Evolutionary conservation across 2,113 vertebrate species (phyloP).

Genomic region (Copsychus sechellarum): DNA sequence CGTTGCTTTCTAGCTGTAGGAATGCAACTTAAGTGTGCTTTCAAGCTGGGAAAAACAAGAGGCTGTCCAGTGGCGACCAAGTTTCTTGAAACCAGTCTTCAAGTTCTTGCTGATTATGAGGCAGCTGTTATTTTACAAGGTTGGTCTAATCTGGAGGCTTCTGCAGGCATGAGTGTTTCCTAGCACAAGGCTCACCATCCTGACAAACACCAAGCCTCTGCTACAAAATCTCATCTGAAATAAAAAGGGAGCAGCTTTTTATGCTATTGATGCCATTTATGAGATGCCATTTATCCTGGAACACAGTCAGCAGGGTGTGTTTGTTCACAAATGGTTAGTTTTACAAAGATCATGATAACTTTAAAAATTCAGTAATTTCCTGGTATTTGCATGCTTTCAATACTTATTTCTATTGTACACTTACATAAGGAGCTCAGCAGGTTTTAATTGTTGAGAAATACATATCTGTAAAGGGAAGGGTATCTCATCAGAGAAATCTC

Average conservation of each 20-base stretch:
- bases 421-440: not conserved
- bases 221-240: not conserved
- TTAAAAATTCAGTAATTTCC: not conserved
- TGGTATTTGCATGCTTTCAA: not conserved
- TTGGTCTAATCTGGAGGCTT: not conserved
- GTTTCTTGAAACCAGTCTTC: not conserved
- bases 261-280: no score
- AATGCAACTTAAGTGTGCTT: not conserved
- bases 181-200: not conserved
- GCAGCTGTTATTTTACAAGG: not conserved
- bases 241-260: not conserved
- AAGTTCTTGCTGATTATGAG: not conserved
- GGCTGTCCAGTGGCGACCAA: rapidly evolving
- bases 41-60: not conserved
- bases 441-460: not conserved
- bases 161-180: not conserved
- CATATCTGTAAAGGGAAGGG: not conserved
- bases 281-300: rapidly evolving
- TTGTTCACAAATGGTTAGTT: not conserved
- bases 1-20: not conserved
- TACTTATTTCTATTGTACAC: not conserved
- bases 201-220: not conserved
- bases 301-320: not conserved
- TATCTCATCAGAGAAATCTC: not conserved
- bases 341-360: not conserved